phyloP scores from a whole-genome alignment of 2,888 invertebrate genomes.

The Drosophila yooni region DNA sequence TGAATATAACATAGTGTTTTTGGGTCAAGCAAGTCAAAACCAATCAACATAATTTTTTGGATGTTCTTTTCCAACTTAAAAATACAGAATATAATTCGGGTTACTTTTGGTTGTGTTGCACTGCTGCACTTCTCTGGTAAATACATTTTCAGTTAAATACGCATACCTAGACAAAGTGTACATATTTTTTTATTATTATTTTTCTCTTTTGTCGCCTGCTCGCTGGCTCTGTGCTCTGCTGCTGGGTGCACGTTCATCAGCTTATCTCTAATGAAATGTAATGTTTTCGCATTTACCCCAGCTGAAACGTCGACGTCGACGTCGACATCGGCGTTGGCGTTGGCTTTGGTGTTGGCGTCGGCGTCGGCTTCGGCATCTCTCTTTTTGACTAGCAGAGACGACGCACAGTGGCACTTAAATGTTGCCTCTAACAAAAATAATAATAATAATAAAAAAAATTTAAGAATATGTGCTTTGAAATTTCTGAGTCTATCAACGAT shows the following conservation, averaged over 20 bases:
- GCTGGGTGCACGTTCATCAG: conserved; percentile 66
- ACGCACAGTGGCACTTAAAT: conserved; percentile 2
- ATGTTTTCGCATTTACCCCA: conserved; percentile 54
- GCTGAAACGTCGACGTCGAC: neutral
- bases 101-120: neutral
- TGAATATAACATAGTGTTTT: neutral
- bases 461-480: neutral
- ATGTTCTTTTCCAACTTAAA: neutral
- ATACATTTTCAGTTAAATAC: neutral
- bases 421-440: too few relatives aligned
- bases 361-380: conserved; percentile 9
- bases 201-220: conserved; percentile 21
- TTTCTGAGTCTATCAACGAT: neutral
- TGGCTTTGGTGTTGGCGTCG: neutral
- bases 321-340: neutral
- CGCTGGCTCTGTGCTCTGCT: conserved; percentile 9
- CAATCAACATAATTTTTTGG: neutral
- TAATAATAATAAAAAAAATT: neutral
- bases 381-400: conserved; percentile 28
- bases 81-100: neutral
- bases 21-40: neutral
- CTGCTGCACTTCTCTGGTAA: neutral
- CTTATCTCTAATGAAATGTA: conserved; percentile 79
- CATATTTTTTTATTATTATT: conserved; percentile 1
- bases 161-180: neutral